A percentile compares a stretch with the other conserved stretches of the same genome.
phyloP scores from a whole-genome alignment of 2,797 vertebrate genomes.

The Babyrousa celebensis region DNA sequence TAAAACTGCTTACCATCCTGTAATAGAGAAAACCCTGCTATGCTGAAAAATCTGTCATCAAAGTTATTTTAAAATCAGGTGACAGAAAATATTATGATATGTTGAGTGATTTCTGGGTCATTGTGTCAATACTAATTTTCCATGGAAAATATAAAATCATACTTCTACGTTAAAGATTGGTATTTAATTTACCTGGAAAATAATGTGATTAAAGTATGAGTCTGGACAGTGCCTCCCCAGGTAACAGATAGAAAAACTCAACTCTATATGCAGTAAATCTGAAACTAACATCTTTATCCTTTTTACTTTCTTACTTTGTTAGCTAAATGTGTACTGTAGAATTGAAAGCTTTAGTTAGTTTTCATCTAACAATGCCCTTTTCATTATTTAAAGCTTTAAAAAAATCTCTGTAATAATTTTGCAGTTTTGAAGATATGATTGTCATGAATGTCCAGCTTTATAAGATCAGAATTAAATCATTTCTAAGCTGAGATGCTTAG shows the following conservation, averaged over 20 bases:
- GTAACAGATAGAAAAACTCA: conserved; percentile 38
- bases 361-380: conserved; percentile 80
- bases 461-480: conserved; percentile 86
- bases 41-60: conserved; percentile 43
- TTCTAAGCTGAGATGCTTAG: conserved; percentile 86
- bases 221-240: conserved; percentile 47
- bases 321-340: conserved; percentile 31
- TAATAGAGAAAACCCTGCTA: conserved; percentile 6
- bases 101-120: conserved; percentile 60
- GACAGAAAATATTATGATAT: conserved; percentile 25
- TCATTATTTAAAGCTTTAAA: conserved; percentile 81
- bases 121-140: conserved; percentile 74
- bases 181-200: conserved; percentile 72
- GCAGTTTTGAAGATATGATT: conserved; percentile 83
- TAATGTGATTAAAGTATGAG: conserved; percentile 19
- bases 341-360: conserved; percentile 72
- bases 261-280: conserved; percentile 1
- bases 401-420: conserved; percentile 79
- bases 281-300: conserved; percentile 9
- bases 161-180: conserved; percentile 26
- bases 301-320: conserved; percentile 61
- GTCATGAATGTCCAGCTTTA: conserved; percentile 84
- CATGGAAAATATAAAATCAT: conserved; percentile 57
- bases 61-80: conserved; percentile 61
- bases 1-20: conserved; percentile 46